Conservation (phyloP, 1,140 invertebrate species). For the Reticulitermes speratus region DNA sequence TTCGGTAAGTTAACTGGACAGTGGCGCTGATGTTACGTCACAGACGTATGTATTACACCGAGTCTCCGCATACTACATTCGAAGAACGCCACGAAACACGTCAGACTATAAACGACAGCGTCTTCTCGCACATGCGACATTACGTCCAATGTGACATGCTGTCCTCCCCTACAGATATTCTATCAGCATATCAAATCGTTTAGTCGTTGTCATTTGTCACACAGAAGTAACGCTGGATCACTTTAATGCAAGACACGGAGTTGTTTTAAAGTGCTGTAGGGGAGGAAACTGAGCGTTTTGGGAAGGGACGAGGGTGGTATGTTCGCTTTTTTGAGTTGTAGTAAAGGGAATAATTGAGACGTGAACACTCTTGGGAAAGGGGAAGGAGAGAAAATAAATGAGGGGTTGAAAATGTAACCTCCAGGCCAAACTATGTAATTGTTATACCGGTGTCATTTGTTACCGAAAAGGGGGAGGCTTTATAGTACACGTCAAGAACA, state of each 20-base stretch:
- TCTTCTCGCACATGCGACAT: background rate
- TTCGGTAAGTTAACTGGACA: no score
- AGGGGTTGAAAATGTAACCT: slow-evolving; percentile 18
- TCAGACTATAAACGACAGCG: background rate
- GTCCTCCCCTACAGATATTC: background rate
- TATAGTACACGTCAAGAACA: background rate
- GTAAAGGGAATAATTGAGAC: slow-evolving; percentile 19
- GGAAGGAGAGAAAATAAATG: slow-evolving; percentile 11
- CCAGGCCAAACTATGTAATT: slow-evolving; percentile 15
- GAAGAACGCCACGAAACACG: no score
- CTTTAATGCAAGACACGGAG: background rate
- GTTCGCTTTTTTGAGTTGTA: background rate
- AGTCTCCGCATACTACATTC: no score
- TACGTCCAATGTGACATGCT: background rate
- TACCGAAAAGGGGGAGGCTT: background rate
- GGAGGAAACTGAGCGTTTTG: background rate
- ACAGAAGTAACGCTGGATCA: background rate
- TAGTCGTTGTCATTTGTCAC: background rate
- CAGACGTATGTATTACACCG: no score
- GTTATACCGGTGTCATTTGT: slow-evolving; percentile 18
- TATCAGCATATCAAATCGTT: background rate
- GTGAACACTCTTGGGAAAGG: slow-evolving; percentile 13
- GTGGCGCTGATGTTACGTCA: no score
- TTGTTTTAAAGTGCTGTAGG: background rate
- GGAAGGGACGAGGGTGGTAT: background rate